Evolutionary conservation across 1,140 invertebrate genomes (phyloP).

Genomic region (Caerostris darwini): DNA sequence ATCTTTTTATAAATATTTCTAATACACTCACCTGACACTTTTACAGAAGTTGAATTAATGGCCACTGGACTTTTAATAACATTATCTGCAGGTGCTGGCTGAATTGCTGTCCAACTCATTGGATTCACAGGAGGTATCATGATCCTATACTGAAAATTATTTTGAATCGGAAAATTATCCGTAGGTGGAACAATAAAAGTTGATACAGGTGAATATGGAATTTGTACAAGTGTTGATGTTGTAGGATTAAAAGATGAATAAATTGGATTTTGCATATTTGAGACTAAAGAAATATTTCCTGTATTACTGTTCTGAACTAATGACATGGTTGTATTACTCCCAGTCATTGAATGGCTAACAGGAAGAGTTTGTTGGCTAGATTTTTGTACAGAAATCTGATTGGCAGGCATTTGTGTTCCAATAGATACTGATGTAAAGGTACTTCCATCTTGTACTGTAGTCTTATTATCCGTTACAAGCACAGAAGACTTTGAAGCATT

Average conservation of each 20-base stretch:
- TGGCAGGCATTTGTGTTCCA: constrained; percentile 16
- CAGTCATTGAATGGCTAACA: background rate
- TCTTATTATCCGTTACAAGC: constrained; percentile 1
- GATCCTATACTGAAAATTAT: background rate
- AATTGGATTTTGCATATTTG: background rate
- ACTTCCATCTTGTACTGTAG: background rate
- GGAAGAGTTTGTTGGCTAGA: background rate
- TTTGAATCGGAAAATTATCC: background rate
- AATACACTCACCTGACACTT: constrained; percentile 1
- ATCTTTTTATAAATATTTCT: too few species aligned
- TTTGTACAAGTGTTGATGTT: background rate
- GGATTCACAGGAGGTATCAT: background rate
- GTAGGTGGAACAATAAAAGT: background rate
- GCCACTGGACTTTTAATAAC: background rate
- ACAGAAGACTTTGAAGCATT: background rate
- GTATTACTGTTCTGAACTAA: background rate
- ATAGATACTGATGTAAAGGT: constrained; percentile 12
- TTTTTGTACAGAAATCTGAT: background rate
- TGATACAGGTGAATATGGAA: background rate
- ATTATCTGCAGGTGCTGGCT: background rate
- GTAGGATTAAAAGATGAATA: background rate
- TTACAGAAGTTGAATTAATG: constrained; percentile 2
- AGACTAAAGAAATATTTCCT: background rate
- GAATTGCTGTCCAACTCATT: background rate
- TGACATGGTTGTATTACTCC: background rate